A percentile compares a stretch with the other conserved stretches of the same genome.
Evolutionary conservation across 2,113 vertebrate species (phyloP).

Genomic region (Gambusia affinis): DNA sequence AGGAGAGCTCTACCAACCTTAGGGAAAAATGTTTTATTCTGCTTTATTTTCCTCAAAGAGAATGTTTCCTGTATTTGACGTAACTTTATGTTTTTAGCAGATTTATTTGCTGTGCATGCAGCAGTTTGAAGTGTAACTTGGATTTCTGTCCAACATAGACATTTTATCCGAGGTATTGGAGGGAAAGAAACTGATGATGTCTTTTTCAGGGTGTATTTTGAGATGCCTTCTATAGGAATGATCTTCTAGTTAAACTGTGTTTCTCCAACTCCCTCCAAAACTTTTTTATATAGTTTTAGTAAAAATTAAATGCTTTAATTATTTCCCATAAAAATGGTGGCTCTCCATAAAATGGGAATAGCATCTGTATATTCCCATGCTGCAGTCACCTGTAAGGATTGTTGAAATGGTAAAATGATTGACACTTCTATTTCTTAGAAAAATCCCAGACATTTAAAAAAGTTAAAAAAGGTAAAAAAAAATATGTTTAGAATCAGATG

Average conservation of each 20-base stretch:
- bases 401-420: too few relatives aligned
- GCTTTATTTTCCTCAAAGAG: conserved; percentile 13
- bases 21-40: conserved; percentile 27
- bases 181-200: conserved; percentile 36
- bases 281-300: background rate
- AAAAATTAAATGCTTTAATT: background rate
- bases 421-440: too few relatives aligned
- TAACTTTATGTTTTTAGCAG: conserved; percentile 26
- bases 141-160: background rate
- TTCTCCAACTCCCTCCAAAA: background rate
- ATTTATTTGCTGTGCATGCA: conserved; percentile 23
- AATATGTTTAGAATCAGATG: background rate
- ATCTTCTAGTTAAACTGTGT: background rate
- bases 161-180: conserved; percentile 6
- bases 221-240: conserved; percentile 17
- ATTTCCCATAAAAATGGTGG: background rate
- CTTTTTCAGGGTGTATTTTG: conserved; percentile 36
- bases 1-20: conserved; percentile 45
- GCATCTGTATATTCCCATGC: background rate
- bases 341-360: background rate
- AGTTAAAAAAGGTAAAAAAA: background rate
- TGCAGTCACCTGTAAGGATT: background rate
- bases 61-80: conserved; percentile 39
- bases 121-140: background rate
- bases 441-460: too few relatives aligned